phyloP scores from a whole-genome alignment of 1,140 invertebrate species.

The Camponotus pennsylvanicus region DNA sequence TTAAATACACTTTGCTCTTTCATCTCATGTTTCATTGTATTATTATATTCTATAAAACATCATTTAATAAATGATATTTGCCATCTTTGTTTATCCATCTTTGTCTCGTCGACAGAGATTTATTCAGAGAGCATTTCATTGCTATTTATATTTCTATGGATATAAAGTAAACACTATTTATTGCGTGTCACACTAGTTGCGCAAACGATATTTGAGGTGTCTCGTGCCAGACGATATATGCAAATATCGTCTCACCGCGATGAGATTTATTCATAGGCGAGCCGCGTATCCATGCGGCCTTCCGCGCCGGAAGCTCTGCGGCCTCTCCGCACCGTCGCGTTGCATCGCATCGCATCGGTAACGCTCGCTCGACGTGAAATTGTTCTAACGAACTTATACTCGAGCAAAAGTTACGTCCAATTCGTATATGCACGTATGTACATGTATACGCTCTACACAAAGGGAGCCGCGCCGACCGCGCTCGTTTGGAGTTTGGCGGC shows the following conservation, averaged over 20 bases:
- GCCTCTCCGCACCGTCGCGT: constrained; percentile 17
- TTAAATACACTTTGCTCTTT: neutral
- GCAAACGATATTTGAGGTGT: constrained; percentile 33
- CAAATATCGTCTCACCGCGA: constrained; percentile 77
- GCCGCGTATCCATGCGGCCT: constrained; percentile 59
- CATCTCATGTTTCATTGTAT: neutral
- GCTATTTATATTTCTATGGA: neutral
- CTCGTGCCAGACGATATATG: constrained; percentile 78
- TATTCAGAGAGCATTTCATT: neutral
- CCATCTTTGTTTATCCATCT: neutral
- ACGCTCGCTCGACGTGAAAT: constrained; percentile 58
- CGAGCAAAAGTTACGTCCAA: constrained; percentile 62
- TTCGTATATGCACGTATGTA: neutral
- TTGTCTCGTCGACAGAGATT: neutral
- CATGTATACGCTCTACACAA: neutral
- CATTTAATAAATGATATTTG: neutral
- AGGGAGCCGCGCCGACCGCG: constrained; percentile 21
- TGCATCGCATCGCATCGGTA: constrained; percentile 44
- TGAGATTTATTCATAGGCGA: constrained; percentile 83
- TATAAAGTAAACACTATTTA: constrained; percentile 9
- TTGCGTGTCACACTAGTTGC: neutral
- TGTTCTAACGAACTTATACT: constrained; percentile 73
- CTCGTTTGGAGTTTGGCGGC: constrained; percentile 59
- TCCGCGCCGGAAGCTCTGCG: constrained; percentile 33
- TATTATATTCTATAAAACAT: neutral